These are phyloP conservation scores for Eriosoma lanigerum DNA, from an alignment of 1,140 invertebrate genomes.

Conservation along the genomic window DNA sequence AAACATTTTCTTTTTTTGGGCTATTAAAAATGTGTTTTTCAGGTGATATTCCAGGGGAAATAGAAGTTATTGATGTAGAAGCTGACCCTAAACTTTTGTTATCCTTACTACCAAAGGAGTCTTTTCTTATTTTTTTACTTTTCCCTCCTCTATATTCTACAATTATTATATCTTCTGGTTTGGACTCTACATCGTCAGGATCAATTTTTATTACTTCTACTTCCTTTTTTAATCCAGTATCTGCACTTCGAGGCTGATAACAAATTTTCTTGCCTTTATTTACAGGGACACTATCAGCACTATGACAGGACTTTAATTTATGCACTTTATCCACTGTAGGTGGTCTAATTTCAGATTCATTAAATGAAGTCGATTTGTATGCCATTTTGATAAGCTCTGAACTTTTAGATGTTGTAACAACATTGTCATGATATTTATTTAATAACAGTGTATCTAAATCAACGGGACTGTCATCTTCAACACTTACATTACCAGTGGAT, in stretches of 20 bases:
- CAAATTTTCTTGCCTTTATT: conserved; percentile 22
- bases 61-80: conserved; percentile 32
- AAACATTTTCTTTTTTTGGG: conserved; percentile 35
- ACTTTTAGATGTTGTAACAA: conserved; percentile 50
- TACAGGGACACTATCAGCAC: conserved; percentile 32
- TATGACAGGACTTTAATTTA: conserved; percentile 44
- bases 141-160: conserved; percentile 56
- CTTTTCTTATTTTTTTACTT: conserved; percentile 55
- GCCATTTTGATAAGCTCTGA: conserved; percentile 49
- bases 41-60: neutral
- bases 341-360: conserved; percentile 25
- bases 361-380: conserved; percentile 33
- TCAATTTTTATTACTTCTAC: conserved; percentile 56
- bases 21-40: conserved; percentile 7
- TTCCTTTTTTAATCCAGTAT: conserved; percentile 29
- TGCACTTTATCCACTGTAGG: neutral
- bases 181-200: conserved; percentile 53
- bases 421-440: conserved; percentile 50
- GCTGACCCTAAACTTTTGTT: conserved; percentile 14
- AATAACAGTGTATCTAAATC: conserved; percentile 43
- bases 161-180: conserved; percentile 56
- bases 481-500: conserved; percentile 39
- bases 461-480: conserved; percentile 50
- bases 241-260: conserved; percentile 38
- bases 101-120: neutral